Base-by-base conservation (phyloP, 2,113 vertebrate species). In the Accipiter cooperii region DNA sequence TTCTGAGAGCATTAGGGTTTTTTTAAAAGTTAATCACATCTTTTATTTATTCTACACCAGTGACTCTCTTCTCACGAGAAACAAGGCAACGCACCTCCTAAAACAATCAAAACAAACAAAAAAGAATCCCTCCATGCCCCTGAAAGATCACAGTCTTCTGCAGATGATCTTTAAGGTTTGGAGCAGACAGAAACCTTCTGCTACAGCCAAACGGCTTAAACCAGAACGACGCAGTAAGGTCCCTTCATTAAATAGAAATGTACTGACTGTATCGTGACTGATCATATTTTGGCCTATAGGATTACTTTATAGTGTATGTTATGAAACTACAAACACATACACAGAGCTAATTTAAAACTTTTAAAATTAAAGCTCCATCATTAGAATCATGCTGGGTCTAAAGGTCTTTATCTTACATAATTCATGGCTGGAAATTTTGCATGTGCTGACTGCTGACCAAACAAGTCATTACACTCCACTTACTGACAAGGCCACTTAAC, bases 321-420 rank as follows among this genome's bases (percentile, higher is more conserved):
- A 76, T 4, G 17, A 84, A 91, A 55, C 70, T 21, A 63, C 58
- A 83, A 38, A 81, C 55, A 66, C 0, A 26, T 49, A 55, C 57
- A 70, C 4, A 13, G 63, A 11, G 57, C 46, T 87, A 46, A 94
- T 73, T 69, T 61, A 69, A 88, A 96, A 69, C 84, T 88, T 86
- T 36, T 26, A 19, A 82, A 96, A 76, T 71, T 49, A 91, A 92
- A 93, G 63, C 60, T 70, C 38, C 81, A 83, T 57, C 80, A 58
- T 55, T 75, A 89, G 71, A 84, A 81, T 68, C 54, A 51, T 12
- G 21, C 73, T 70, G 84, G 79, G 91, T 78, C 85, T 87, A 80
- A 93, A 93, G 89, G 81, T 88, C 88, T 89, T 95, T 46, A 34
- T 40, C 58, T 92, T 96, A 64, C 77, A 95, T 90, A 94, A 96